These are phyloP conservation scores for Ursus arctos DNA, from an alignment of 2,113 vertebrate species.

Conservation along the genomic window DNA sequence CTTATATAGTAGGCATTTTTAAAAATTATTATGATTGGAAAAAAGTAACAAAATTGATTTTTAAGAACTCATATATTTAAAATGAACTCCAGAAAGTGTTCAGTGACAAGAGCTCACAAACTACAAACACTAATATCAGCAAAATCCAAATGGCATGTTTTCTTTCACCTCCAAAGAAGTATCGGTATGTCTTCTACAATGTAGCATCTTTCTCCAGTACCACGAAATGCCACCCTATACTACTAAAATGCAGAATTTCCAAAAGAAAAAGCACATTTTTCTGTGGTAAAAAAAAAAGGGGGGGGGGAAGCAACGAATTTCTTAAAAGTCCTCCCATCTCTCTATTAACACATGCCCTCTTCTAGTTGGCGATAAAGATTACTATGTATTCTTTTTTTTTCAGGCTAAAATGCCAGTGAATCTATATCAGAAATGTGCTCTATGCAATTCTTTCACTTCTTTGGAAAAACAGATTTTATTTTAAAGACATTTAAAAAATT, in stretches of 20 bases:
- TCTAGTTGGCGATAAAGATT: neutral
- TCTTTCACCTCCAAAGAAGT: conserved; percentile 47
- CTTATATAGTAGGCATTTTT: neutral
- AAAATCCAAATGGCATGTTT: neutral
- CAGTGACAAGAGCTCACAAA: neutral
- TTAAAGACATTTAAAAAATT: neutral
- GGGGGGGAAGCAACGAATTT: neutral
- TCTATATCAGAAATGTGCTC: neutral
- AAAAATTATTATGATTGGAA: neutral
- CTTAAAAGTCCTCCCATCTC: neutral
- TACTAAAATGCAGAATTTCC: conserved; percentile 30
- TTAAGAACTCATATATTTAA: conserved; percentile 39
- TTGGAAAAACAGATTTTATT: conserved; percentile 7
- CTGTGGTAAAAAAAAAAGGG: neutral
- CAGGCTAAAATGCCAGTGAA: conserved; percentile 16
- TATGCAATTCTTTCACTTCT: neutral
- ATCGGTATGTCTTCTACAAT: neutral
- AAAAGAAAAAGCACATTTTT: conserved; percentile 5
- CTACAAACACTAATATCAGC: neutral
- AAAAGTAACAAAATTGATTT: neutral
- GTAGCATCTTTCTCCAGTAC: conserved; percentile 5
- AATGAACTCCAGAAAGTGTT: conserved; percentile 29
- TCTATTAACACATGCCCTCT: neutral
- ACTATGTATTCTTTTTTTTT: neutral
- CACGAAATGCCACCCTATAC: neutral